Base-by-base conservation (phyloP, 2,888 invertebrate species). In the Sericinus montela region DNA sequence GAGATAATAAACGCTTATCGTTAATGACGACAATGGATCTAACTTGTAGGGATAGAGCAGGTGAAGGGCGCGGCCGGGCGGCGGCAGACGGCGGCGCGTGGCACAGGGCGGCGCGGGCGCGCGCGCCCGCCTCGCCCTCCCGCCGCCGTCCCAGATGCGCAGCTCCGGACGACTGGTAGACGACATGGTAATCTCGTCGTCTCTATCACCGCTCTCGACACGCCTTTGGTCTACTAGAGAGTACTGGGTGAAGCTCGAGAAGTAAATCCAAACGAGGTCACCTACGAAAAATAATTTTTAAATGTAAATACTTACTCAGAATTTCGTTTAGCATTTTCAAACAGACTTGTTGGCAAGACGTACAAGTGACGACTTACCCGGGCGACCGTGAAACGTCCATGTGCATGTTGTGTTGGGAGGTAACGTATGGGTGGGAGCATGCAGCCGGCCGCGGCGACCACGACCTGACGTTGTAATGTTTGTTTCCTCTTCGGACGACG, bases 351-450 rank as follows among this genome's bases (percentile, higher is more conserved):
- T n/a, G n/a, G n/a, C n/a, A n/a, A n/a, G n/a, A n/a, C n/a, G n/a
- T n/a, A n/a, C n/a, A n/a, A n/a, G n/a, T n/a, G 0, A 19, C 4
- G 1, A n/a, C 36, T 38, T 28, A 85, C 89, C 92, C 6, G 93
- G 91, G 56, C 93, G 91, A 23, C 96, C 96, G 70, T 93, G 92
- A 74, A 97, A 95, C 58, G 92, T 93, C 91, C 96, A 97, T 23
- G 94, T 94, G 86, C 97, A 97, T 37, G 95, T 95, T 48, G 96
- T 95, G 70, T 94, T 94, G 1, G 95, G 95, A 13, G 96, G 94
- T 62, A 96, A 87, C 39, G 96, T 94, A 83, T 97, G 96, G 42
- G 94, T 90, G 0, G 96, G 96, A 57, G 95, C 95, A 39, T 94
- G 90, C 43, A 96, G 82, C 15, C 91, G 88, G 2, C 96, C 96